These are phyloP conservation scores for Actinernus sp. DNA, from an alignment of 92 coral and sea anemone species.

Conservation along the genomic window DNA sequence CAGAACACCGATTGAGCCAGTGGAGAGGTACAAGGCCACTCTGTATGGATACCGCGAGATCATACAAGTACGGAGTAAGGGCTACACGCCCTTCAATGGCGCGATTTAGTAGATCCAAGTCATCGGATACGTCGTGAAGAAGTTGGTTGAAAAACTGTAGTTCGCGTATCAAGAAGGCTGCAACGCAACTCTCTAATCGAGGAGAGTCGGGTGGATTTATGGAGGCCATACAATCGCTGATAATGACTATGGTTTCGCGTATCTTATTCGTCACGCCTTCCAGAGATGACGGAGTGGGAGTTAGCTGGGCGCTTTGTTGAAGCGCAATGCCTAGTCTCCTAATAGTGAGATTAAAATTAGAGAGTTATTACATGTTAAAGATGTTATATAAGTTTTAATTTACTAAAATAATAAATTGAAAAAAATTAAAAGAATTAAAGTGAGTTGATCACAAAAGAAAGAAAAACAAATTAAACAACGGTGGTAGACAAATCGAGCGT, in stretches of 20 bases:
- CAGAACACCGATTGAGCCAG: constrained; percentile 35
- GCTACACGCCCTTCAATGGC: constrained; percentile 66
- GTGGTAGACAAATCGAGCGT: no score
- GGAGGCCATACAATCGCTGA: constrained; percentile 4
- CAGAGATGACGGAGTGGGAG: not conserved
- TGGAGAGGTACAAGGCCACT: constrained; percentile 28
- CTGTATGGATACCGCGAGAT: constrained; percentile 49
- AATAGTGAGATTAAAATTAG: no score
- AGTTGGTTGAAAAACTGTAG: constrained; percentile 31
- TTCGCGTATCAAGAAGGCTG: constrained; percentile 56
- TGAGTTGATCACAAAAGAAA: no score
- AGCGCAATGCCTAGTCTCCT: not conserved
- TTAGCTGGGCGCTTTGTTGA: not conserved
- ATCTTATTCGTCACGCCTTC: not conserved
- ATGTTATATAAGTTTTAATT: no score
- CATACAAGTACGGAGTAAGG: constrained; percentile 50
- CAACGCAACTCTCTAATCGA: not conserved
- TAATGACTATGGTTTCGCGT: not conserved
- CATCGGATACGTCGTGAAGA: constrained; percentile 11
- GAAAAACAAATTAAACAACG: no score
- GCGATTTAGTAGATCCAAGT: constrained; percentile 41
- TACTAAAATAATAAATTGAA: no score
- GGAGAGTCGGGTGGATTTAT: not conserved
- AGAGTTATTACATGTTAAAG: no score
- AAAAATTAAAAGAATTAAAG: no score